Conservation (phyloP, 2,797 vertebrate genomes). For the Selene dorsalis region DNA sequence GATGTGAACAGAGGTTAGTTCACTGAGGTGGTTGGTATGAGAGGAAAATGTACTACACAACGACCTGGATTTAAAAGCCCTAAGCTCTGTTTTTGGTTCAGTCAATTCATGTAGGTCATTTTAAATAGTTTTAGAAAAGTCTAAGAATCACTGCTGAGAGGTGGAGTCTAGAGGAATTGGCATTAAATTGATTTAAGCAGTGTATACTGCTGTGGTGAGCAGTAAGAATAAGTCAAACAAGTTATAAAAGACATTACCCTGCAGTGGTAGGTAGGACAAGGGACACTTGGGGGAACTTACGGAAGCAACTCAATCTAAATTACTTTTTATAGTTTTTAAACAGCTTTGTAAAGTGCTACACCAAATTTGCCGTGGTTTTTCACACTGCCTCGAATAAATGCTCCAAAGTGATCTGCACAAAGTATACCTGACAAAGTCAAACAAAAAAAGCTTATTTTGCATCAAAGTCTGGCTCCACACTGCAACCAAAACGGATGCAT, state of each 20-base stretch:
- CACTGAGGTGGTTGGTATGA: slow-evolving; percentile 51
- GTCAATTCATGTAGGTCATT: slow-evolving; percentile 76
- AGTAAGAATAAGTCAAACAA: slow-evolving; percentile 65
- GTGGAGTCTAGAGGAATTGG: slow-evolving; percentile 37
- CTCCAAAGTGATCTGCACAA: neutral
- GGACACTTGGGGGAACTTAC: slow-evolving; percentile 48
- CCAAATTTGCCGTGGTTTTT: neutral
- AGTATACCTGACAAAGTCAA: neutral
- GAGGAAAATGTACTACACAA: slow-evolving; percentile 54
- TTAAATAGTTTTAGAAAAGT: slow-evolving; percentile 61
- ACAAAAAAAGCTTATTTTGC: neutral
- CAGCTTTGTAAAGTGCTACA: too few species aligned
- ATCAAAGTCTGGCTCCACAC: neutral
- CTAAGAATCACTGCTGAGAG: slow-evolving; percentile 32
- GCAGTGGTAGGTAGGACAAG: slow-evolving; percentile 51
- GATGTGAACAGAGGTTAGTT: slow-evolving; percentile 71
- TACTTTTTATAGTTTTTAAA: neutral
- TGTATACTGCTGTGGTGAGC: slow-evolving; percentile 43
- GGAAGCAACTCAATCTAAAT: neutral
- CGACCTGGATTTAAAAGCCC: slow-evolving; percentile 71
- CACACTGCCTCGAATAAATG: too few species aligned
- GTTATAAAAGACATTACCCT: slow-evolving; percentile 69
- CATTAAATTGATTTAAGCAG: slow-evolving; percentile 58
- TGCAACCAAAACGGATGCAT: too few species aligned
- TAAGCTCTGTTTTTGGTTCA: slow-evolving; percentile 58